Percentiles rank a stretch among this genome's conserved stretches.
phyloP scores from a whole-genome alignment of 2,797 vertebrate species.

The Crocodylus rhombifer region DNA sequence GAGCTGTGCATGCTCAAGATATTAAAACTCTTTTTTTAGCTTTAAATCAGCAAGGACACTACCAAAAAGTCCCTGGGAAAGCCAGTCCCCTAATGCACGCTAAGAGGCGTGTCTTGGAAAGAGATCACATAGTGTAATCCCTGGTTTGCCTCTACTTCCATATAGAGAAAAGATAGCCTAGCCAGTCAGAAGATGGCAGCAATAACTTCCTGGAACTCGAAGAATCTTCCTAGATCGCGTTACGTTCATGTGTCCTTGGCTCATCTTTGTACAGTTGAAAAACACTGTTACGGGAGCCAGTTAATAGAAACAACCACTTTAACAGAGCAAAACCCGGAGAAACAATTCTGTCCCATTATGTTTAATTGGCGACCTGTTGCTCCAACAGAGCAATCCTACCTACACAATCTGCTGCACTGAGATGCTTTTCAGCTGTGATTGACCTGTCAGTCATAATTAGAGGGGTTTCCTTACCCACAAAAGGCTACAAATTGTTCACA shows the following conservation, averaged over 20 bases:
- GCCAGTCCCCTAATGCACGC: neutral
- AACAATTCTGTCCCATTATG: neutral
- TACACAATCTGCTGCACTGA: neutral
- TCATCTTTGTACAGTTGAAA: conserved; percentile 72
- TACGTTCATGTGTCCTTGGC: conserved; percentile 69
- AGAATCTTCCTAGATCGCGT: conserved; percentile 57
- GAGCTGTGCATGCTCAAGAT: neutral
- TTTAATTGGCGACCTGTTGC: neutral
- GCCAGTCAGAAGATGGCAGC: neutral
- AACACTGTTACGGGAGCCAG: conserved; percentile 65
- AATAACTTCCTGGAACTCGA: conserved; percentile 62
- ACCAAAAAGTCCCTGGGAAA: neutral
- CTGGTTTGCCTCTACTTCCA: neutral
- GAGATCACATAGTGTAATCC: neutral
- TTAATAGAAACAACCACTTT: conserved; percentile 49
- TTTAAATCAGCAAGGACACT: neutral
- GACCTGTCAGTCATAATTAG: neutral
- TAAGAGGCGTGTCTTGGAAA: neutral
- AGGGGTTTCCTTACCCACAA: fast-evolving
- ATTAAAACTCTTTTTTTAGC: neutral
- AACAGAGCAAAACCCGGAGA: neutral
- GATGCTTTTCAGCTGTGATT: neutral
- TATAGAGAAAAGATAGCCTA: conserved; percentile 48
- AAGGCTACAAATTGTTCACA: fast-evolving
- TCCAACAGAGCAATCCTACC: neutral